Evolutionary conservation across 2,113 vertebrate genomes (phyloP).

Genomic region (Nothoprocta perdicaria): DNA sequence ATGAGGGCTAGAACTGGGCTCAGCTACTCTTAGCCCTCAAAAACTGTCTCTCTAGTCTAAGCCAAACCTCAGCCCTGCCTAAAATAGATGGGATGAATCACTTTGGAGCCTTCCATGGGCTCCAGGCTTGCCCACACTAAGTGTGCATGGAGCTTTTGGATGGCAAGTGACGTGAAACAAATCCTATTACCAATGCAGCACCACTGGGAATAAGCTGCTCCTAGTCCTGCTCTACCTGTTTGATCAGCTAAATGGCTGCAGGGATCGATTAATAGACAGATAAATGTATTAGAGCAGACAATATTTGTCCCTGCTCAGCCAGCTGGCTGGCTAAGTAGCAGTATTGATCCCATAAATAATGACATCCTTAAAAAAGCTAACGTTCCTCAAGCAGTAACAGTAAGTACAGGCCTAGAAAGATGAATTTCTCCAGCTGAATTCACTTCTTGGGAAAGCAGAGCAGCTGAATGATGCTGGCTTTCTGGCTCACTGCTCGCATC

Average conservation of each 20-base stretch:
- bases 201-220: not conserved
- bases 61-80: not conserved
- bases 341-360: constrained; percentile 35
- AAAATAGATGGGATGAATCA: not conserved
- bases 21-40: no score
- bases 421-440: not conserved
- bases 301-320: not conserved
- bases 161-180: not conserved
- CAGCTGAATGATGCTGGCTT: not conserved
- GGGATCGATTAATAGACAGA: not conserved
- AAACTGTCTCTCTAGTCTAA: no score
- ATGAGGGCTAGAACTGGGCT: not conserved
- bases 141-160: not conserved
- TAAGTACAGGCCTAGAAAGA: not conserved
- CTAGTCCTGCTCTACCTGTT: not conserved
- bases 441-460: not conserved
- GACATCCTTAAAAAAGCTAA: not conserved
- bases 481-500: not conserved
- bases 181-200: not conserved
- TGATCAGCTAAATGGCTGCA: not conserved
- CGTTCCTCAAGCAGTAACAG: constrained; percentile 11
- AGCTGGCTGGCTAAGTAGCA: constrained; percentile 5
- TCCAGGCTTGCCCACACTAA: not conserved
- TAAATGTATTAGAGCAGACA: not conserved
- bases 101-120: not conserved